These are phyloP conservation scores for Acrocyrtus sp. DNA, from an alignment of 2,888 invertebrate genomes.

Conservation along the genomic window DNA sequence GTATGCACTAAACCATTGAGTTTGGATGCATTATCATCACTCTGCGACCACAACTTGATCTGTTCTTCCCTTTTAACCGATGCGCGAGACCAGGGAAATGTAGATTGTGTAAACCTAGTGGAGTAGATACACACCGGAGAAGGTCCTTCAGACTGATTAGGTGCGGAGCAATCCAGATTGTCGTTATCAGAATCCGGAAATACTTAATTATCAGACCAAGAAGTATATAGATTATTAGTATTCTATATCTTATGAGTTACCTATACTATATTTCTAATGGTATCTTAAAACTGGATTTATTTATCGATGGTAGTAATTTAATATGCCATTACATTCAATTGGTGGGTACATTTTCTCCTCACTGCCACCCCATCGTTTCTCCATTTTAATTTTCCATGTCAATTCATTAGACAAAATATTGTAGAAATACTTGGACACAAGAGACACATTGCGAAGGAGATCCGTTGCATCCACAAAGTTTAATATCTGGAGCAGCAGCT, in stretches of 20 bases:
- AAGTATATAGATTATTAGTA: no score
- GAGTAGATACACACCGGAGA: neutral
- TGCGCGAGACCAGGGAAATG: slow-evolving; percentile 66
- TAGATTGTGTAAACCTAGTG: neutral
- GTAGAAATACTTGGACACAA: slow-evolving; percentile 58
- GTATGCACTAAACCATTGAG: slow-evolving; percentile 6
- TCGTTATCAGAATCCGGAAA: neutral
- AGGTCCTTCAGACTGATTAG: neutral
- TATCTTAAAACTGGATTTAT: neutral
- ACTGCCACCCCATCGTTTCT: slow-evolving; percentile 54
- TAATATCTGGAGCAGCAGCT: slow-evolving; percentile 61
- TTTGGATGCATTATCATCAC: neutral
- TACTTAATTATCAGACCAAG: no score
- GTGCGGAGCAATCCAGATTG: neutral
- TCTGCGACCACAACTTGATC: slow-evolving; percentile 69
- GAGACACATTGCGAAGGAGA: slow-evolving; percentile 47
- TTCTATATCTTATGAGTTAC: no score
- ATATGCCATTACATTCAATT: slow-evolving; percentile 40
- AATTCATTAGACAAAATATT: slow-evolving; percentile 55
- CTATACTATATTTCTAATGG: neutral
- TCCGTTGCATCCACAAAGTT: slow-evolving; percentile 57
- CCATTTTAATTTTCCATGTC: slow-evolving; percentile 60
- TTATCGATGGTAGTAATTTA: neutral
- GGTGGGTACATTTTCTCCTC: slow-evolving; percentile 52
- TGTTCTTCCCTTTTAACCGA: slow-evolving; percentile 74